A percentile compares a stretch with the other conserved stretches of the same genome.
These are phyloP conservation scores for Sarcophaga rosellei DNA, from an alignment of 2,888 invertebrate species.

Conservation along the genomic window DNA sequence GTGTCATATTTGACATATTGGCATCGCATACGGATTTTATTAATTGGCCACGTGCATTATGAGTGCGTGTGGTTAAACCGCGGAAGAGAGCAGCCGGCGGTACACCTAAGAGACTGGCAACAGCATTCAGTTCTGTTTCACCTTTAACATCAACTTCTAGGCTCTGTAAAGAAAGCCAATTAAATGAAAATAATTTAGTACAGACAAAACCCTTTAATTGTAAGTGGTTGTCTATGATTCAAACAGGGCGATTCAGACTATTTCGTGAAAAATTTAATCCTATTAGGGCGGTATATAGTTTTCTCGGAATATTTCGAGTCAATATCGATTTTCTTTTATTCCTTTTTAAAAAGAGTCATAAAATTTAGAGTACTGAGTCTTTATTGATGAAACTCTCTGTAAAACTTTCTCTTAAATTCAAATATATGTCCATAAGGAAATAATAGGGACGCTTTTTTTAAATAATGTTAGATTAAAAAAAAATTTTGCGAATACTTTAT, in stretches of 20 bases:
- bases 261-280: too few relatives aligned
- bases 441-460: too few relatives aligned
- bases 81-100: slow-evolving; percentile 82
- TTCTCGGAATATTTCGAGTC: too few relatives aligned
- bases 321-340: too few relatives aligned
- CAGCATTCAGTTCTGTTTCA: slow-evolving; percentile 92
- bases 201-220: slow-evolving; percentile 1
- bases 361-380: too few relatives aligned
- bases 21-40: slow-evolving; percentile 91
- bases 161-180: slow-evolving; percentile 78
- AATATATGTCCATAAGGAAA: too few relatives aligned
- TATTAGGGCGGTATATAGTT: too few relatives aligned
- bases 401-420: too few relatives aligned
- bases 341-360: too few relatives aligned
- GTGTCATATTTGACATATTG: slow-evolving; percentile 93
- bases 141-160: slow-evolving; percentile 90
- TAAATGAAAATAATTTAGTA: neutral
- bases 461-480: too few relatives aligned
- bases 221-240: neutral
- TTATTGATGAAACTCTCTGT: too few relatives aligned
- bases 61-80: slow-evolving; percentile 91
- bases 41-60: slow-evolving; percentile 89
- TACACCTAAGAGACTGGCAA: slow-evolving; percentile 89
- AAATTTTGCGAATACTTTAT: too few relatives aligned
- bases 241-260: neutral